Evolutionary conservation across 2,888 invertebrate genomes (phyloP).

Genomic region (Xylota sylvarum): DNA sequence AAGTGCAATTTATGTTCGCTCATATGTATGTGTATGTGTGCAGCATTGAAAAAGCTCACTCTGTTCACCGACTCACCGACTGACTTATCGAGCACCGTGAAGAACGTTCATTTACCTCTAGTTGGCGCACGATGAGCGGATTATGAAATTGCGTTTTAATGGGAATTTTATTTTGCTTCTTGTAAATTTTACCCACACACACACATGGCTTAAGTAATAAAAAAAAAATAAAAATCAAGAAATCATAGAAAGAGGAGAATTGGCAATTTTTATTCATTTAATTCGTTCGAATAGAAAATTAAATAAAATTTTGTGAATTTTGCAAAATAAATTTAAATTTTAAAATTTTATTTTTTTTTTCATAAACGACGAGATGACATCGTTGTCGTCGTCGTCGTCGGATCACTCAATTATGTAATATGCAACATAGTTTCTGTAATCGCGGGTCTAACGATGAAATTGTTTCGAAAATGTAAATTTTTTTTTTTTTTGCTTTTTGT

Average conservation of each 20-base stretch:
- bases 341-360: constrained; percentile 21
- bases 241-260: constrained; percentile 10
- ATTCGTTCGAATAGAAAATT: constrained; percentile 44
- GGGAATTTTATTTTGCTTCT: constrained; percentile 16
- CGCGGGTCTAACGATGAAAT: background rate
- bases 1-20: constrained; percentile 54
- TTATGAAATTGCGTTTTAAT: constrained; percentile 73
- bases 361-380: constrained; percentile 4
- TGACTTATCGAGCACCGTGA: constrained; percentile 71
- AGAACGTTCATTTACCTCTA: constrained; percentile 78
- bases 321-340: constrained; percentile 52
- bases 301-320: constrained; percentile 33
- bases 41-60: constrained; percentile 73
- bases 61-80: constrained; percentile 65
- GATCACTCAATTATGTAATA: constrained; percentile 42
- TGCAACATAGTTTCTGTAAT: constrained; percentile 10
- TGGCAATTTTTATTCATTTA: constrained; percentile 43
- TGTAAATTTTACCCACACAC: constrained; percentile 38
- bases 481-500: constrained; percentile 16
- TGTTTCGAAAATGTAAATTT: constrained; percentile 67
- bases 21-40: constrained; percentile 16
- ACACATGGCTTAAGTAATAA: background rate
- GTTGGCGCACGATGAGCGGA: constrained; percentile 40
- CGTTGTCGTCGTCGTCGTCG: background rate
- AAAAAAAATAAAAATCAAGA: constrained; percentile 12